Base-by-base conservation (phyloP, 2,888 invertebrate genomes). In the Automeris io region DNA sequence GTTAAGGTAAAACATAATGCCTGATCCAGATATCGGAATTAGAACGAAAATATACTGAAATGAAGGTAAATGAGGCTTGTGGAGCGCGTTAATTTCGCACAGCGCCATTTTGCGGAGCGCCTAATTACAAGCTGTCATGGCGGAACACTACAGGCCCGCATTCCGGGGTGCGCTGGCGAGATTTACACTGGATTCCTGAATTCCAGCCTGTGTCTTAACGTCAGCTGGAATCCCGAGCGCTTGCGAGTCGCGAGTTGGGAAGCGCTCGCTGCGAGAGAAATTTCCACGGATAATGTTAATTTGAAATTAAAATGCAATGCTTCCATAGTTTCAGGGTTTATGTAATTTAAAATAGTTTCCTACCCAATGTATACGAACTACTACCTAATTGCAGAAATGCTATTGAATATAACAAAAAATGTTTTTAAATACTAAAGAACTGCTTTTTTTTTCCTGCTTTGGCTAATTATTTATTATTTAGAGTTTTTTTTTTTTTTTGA, bases 61-160 rank as follows among this genome's bases (percentile, higher is more conserved):
- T 24, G 26, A 33, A 22, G 37, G 33, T 35, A 22, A 32, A 33
- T 24, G 16, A 24, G 16, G 3, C 25, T 33, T 25, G 32, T 23
- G 33, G 18, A 12, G 36, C 49, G 56, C 38, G 43, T 49, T 51
- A 61, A 61, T 59, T 59, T 51, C 45, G 43, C 47, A 41, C 43
- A 44, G 39, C 54, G 59, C 69, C 62, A 64, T 70, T 68, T 67
- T 67, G 65, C 39, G 60, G 61, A 49, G 46, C 46, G 52, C 61
- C 65, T 71, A 70, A 71, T 69, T 69, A 66, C 64, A 61, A 67
- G 52, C 65, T 68, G 72, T 70, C 70, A 68, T 65, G 70, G 61
- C 65, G 57, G 39, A 57, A 54, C 51, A n/a, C n/a, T 51, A 42
- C 55, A 56, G 56, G 49, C 60, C 56, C 57, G 62, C 69, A 70